Evolutionary conservation across 1,140 invertebrate genomes (phyloP).

Genomic region (Mactra quadrangularis): DNA sequence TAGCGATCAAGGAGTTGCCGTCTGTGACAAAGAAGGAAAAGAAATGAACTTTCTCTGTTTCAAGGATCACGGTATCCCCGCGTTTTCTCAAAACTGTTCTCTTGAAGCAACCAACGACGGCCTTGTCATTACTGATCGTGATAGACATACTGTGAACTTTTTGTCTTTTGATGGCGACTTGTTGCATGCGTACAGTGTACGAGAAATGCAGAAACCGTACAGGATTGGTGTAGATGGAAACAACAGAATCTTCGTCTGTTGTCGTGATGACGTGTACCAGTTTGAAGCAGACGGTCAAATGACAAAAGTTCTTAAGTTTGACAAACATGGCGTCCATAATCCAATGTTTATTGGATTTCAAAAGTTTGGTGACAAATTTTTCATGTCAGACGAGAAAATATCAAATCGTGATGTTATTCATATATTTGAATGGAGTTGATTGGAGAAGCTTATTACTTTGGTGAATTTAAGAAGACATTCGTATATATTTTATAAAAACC

Average conservation of each 20-base stretch:
- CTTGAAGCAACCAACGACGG: constrained; percentile 20
- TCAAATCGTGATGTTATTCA: constrained; percentile 27
- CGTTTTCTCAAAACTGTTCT: neutral
- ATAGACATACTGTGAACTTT: constrained; percentile 15
- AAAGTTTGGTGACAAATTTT: constrained; percentile 49
- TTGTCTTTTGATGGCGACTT: constrained; percentile 32
- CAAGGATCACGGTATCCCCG: constrained; percentile 36
- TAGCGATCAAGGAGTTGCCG: constrained; percentile 19
- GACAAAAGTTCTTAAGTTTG: constrained; percentile 10
- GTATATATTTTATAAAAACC: no score
- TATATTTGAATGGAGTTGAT: constrained; percentile 48
- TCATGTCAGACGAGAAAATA: constrained; percentile 35
- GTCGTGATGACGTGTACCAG: constrained; percentile 33
- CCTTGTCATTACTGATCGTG: constrained; percentile 38
- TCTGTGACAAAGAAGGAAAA: constrained; percentile 22
- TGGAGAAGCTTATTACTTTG: no score
- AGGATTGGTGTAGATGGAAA: constrained; percentile 23
- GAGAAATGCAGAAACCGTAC: constrained; percentile 19
- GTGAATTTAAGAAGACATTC: no score
- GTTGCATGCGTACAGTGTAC: constrained; percentile 18
- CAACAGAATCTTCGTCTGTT: constrained; percentile 32
- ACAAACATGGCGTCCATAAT: constrained; percentile 31
- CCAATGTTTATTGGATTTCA: constrained; percentile 40
- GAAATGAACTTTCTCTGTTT: constrained; percentile 36
- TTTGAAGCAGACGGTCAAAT: constrained; percentile 22